Conservation (phyloP, 2,113 vertebrate species). For the Tupaia tana region DNA sequence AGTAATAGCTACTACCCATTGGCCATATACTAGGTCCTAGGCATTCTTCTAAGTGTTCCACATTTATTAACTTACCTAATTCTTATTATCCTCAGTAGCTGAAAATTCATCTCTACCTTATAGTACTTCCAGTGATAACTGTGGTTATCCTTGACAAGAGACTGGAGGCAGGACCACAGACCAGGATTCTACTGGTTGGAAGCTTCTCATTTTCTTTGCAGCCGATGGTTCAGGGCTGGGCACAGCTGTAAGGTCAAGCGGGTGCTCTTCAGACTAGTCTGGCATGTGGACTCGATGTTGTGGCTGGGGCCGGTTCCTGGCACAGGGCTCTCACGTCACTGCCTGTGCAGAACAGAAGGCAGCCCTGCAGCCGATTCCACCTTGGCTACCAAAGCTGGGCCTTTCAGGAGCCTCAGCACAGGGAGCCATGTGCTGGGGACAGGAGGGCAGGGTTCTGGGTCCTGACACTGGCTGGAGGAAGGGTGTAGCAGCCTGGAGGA, state of each 20-base stretch:
- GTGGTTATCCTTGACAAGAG: background rate
- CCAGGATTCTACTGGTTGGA: background rate
- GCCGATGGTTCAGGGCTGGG: background rate
- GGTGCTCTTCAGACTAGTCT: background rate
- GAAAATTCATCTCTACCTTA: background rate
- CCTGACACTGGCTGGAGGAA: background rate
- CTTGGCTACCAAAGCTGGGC: background rate
- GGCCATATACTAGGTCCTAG: background rate
- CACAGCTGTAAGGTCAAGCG: background rate
- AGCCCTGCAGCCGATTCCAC: background rate
- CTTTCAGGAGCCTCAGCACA: background rate
- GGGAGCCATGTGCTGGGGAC: background rate
- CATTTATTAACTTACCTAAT: background rate
- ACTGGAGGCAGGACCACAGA: background rate
- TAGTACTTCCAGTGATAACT: background rate
- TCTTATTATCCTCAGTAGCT: background rate
- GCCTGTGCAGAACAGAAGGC: background rate
- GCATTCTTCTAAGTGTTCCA: background rate
- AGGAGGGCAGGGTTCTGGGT: background rate
- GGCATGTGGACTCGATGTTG: background rate
- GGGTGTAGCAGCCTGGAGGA: background rate
- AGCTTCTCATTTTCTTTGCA: background rate
- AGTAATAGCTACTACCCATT: background rate
- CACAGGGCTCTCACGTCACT: background rate
- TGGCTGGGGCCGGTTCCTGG: background rate